phyloP scores from a whole-genome alignment of 2,113 vertebrate genomes.

The Percina caprodes region DNA sequence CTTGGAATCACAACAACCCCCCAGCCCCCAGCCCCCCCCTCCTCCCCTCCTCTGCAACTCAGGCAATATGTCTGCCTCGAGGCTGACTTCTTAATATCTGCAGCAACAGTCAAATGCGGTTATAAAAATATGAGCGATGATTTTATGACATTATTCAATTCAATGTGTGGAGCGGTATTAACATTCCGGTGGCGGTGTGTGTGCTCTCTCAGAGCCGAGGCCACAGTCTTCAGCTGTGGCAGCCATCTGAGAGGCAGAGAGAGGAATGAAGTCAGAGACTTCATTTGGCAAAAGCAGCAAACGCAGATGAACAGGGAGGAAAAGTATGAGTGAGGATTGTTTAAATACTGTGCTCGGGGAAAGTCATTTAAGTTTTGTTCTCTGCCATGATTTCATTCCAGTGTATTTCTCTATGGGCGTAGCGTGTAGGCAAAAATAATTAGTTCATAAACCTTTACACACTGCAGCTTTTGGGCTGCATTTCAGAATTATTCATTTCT shows the following conservation, averaged over 20 bases:
- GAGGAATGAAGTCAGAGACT: slow-evolving; percentile 45
- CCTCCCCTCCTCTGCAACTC: slow-evolving; percentile 20
- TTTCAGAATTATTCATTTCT: slow-evolving; percentile 65
- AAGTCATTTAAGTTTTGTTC: slow-evolving; percentile 67
- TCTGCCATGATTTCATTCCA: slow-evolving; percentile 36
- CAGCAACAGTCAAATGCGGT: slow-evolving; percentile 65
- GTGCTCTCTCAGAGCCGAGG: slow-evolving; percentile 37
- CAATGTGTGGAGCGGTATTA: slow-evolving; percentile 54
- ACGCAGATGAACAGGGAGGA: slow-evolving; percentile 32
- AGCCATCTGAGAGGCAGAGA: slow-evolving; percentile 45
- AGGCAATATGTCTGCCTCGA: slow-evolving; percentile 54
- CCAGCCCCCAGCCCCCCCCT: not conserved
- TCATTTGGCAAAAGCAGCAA: slow-evolving; percentile 48
- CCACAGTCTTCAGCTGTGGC: slow-evolving; percentile 36
- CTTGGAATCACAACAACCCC: slow-evolving; percentile 32
- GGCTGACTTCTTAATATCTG: slow-evolving; percentile 58
- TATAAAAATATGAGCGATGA: slow-evolving; percentile 63
- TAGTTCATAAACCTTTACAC: slow-evolving; percentile 68
- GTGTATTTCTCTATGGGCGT: slow-evolving; percentile 39
- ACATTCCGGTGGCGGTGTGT: slow-evolving; percentile 50
- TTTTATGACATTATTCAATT: slow-evolving; percentile 65
- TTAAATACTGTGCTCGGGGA: slow-evolving; percentile 55
- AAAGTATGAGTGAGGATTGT: slow-evolving; percentile 43
- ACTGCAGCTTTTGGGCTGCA: slow-evolving; percentile 47
- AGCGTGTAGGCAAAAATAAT: slow-evolving; percentile 58